Percentiles rank a stretch among this genome's conserved stretches.
Evolutionary conservation across 2,113 vertebrate species (phyloP).

Genomic region (Prionailurus viverrinus): DNA sequence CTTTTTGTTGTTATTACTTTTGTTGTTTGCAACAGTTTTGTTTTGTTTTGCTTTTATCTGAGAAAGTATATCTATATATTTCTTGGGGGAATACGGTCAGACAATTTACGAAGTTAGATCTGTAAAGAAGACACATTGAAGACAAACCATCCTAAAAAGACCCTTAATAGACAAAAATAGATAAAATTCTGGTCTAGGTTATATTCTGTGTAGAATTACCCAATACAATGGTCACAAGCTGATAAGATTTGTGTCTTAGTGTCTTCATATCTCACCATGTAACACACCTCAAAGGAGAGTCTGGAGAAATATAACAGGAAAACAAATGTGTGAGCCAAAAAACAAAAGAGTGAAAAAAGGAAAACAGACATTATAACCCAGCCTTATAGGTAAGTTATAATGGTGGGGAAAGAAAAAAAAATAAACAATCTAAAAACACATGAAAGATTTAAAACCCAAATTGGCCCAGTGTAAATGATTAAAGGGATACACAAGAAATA

Average conservation of each 20-base stretch:
- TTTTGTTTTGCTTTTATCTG: neutral
- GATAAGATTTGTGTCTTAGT: neutral
- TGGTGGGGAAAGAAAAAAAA: constrained; percentile 21
- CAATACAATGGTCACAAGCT: neutral
- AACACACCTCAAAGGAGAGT: neutral
- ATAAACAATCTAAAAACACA: neutral
- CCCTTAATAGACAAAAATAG: neutral
- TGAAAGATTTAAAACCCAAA: neutral
- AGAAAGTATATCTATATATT: neutral
- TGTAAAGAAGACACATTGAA: constrained; percentile 36
- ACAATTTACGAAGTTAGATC: constrained; percentile 24
- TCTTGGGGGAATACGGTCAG: neutral
- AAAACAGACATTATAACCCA: neutral
- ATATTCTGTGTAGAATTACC: neutral
- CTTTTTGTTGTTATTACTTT: neutral
- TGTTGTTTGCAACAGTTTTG: neutral
- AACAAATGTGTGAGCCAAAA: neutral
- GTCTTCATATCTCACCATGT: neutral
- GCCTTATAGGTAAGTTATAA: neutral
- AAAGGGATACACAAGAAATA: neutral
- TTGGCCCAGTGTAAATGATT: neutral
- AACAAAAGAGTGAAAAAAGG: neutral
- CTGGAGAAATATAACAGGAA: neutral
- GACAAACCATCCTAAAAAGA: neutral
- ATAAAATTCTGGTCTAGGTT: neutral